phyloP scores from a whole-genome alignment of 1,140 invertebrate genomes.

The Armadillidium nasatum region DNA sequence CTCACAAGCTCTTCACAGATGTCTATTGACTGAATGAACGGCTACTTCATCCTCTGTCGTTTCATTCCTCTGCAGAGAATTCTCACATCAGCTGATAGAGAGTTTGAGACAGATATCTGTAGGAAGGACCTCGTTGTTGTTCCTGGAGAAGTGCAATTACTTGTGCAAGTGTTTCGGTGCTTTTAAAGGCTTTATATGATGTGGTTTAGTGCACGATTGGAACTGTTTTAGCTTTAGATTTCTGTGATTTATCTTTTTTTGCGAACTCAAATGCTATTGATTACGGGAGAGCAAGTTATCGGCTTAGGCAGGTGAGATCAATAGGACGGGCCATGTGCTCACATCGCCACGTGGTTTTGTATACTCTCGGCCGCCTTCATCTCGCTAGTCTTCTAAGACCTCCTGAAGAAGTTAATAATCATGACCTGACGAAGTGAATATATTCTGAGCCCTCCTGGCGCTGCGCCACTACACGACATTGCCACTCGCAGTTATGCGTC shows the following conservation, averaged over 20 bases:
- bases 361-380: constrained; percentile 34
- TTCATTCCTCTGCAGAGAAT: not conserved
- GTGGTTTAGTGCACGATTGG: not conserved
- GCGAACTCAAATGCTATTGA: constrained; percentile 37
- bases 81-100: not conserved
- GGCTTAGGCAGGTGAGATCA: constrained; percentile 45
- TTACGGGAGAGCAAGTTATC: constrained; percentile 44
- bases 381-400: constrained; percentile 21
- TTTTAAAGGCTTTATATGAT: not conserved
- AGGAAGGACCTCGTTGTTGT: not conserved
- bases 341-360: constrained; percentile 42
- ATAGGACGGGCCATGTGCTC: constrained; percentile 45
- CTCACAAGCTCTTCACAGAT: not conserved
- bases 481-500: constrained; percentile 34
- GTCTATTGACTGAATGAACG: not conserved
- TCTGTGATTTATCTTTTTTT: constrained; percentile 7
- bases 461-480: constrained; percentile 32
- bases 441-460: constrained; percentile 25
- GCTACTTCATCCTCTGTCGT: not conserved
- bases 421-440: constrained; percentile 1
- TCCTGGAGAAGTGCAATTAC: not conserved
- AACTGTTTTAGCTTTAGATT: not conserved
- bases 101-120: not conserved
- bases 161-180: not conserved
- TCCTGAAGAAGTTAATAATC: constrained; percentile 10